Percentiles rank a stretch among this genome's conserved stretches.
phyloP scores from a whole-genome alignment of 1,140 invertebrate species.

The Diploscapter pachys region DNA sequence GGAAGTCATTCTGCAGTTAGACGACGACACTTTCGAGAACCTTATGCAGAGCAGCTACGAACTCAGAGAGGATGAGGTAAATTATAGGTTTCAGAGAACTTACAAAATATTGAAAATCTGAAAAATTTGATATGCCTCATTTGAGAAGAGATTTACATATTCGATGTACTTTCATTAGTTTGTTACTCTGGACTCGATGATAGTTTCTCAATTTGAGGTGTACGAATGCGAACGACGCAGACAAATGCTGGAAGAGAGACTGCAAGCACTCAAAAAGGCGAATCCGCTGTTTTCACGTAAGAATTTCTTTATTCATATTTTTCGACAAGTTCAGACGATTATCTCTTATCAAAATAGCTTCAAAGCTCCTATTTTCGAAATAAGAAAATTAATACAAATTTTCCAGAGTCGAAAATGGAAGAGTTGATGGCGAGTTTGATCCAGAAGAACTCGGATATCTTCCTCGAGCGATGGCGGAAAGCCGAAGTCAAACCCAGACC shows the following conservation, averaged over 20 bases:
- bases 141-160: too few species aligned
- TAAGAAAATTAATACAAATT: background rate
- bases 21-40: slow-evolving; percentile 96
- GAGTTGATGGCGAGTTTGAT: slow-evolving; percentile 79
- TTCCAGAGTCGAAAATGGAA: slow-evolving; percentile 69
- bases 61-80: slow-evolving; percentile 80
- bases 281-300: slow-evolving; percentile 77
- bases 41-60: slow-evolving; percentile 92
- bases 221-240: slow-evolving; percentile 87
- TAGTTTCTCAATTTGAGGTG: slow-evolving; percentile 62
- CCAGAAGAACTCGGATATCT: slow-evolving; percentile 88
- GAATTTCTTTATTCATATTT: slow-evolving; percentile 20
- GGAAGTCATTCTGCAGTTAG: slow-evolving; percentile 79
- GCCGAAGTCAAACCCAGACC: slow-evolving; percentile 66
- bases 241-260: slow-evolving; percentile 82
- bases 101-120: too few species aligned
- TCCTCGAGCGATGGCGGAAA: slow-evolving; percentile 81
- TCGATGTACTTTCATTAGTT: too few species aligned
- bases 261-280: slow-evolving; percentile 74
- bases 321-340: background rate
- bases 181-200: too few species aligned
- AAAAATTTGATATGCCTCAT: too few species aligned
- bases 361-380: background rate
- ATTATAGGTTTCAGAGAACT: background rate
- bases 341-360: background rate